These are phyloP conservation scores for Rostratula benghalensis DNA, from an alignment of 2,113 vertebrate species.

Conservation along the genomic window DNA sequence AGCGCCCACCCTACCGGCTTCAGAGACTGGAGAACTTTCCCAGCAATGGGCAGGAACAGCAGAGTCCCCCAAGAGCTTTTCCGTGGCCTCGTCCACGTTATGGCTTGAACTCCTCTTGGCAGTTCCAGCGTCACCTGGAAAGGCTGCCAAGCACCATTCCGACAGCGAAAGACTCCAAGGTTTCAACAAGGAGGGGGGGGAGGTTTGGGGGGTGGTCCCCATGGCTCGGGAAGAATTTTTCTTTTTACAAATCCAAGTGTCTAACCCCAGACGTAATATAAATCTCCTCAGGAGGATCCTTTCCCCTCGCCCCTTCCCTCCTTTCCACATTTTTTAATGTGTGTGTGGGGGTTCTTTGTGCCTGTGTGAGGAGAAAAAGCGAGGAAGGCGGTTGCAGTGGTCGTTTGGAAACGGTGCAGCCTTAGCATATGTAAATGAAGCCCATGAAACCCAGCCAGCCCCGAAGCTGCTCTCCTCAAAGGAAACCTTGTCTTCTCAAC, in stretches of 20 bases:
- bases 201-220: no score
- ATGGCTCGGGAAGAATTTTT: not conserved
- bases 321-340: not conserved
- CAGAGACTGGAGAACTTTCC: not conserved
- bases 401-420: not conserved
- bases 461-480: conserved; percentile 34
- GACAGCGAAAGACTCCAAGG: not conserved
- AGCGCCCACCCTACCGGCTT: not conserved
- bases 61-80: not conserved
- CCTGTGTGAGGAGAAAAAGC: not conserved
- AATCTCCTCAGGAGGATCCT: not conserved
- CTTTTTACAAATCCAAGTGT: not conserved
- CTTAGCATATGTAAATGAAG: not conserved
- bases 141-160: not conserved
- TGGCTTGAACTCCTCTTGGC: not conserved
- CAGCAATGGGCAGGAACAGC: not conserved
- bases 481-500: conserved; percentile 27
- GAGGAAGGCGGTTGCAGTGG: not conserved
- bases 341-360: not conserved
- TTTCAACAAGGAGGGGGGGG: not conserved
- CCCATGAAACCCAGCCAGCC: conserved; percentile 15
- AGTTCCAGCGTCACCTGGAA: not conserved
- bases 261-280: not conserved
- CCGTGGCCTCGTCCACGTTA: not conserved
- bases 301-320: not conserved